Conservation (phyloP, 2,888 invertebrate genomes). For the Pasiphila rectangulata region DNA sequence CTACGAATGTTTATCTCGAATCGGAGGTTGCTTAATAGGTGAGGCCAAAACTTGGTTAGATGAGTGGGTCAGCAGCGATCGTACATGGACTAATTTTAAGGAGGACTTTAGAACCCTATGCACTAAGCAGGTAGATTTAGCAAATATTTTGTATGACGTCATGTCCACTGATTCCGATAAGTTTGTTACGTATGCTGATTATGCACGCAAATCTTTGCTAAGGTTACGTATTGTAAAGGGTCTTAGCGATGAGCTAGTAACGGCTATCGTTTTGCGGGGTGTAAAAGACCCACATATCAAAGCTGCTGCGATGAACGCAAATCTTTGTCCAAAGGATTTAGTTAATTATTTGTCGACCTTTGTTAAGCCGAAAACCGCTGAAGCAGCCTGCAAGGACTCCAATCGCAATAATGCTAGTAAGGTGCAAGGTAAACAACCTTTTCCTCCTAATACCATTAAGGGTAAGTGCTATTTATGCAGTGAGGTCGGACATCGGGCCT, state of each 20-base stretch:
- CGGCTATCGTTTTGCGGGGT: slow-evolving; percentile 1
- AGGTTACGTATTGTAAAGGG: slow-evolving; percentile 3
- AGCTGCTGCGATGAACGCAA: slow-evolving; percentile 9
- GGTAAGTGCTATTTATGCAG: no score
- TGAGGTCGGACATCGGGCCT: no score
- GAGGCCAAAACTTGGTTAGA: slow-evolving; percentile 21
- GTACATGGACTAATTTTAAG: slow-evolving; percentile 22
- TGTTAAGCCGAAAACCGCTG: no score
- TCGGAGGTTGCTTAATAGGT: slow-evolving; percentile 18
- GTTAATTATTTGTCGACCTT: neutral
- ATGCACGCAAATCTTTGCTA: slow-evolving; percentile 12
- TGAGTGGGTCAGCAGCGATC: slow-evolving; percentile 20
- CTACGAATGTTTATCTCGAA: slow-evolving; percentile 5
- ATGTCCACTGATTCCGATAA: slow-evolving; percentile 21
- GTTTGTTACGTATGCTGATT: slow-evolving; percentile 20
- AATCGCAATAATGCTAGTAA: no score
- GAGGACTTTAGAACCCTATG: slow-evolving; percentile 17
- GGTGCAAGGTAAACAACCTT: no score
- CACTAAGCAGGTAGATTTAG: slow-evolving; percentile 7
- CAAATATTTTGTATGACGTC: no score
- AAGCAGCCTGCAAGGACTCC: no score
- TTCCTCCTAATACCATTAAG: no score
- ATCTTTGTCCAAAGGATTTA: neutral
- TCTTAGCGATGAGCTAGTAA: slow-evolving; percentile 5
- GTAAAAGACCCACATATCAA: slow-evolving; percentile 6